Evolutionary conservation across 2,113 vertebrate genomes (phyloP).

Genomic region (Planiliza haematocheilus): DNA sequence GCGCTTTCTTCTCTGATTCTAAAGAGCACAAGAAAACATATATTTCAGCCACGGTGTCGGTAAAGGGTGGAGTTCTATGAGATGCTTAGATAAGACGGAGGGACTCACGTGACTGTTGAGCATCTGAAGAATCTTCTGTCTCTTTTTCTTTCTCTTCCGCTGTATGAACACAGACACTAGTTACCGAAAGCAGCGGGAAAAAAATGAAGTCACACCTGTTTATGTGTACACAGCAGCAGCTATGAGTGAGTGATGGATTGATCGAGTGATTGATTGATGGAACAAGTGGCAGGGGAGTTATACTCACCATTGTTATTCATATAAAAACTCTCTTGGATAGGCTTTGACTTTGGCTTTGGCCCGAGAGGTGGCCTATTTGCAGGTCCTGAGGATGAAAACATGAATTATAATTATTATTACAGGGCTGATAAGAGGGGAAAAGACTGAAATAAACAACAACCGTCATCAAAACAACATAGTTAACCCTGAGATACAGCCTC

Average conservation of each 20-base stretch:
- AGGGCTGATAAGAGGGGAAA: neutral
- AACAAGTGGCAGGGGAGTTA: neutral
- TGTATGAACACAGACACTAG: conserved; percentile 49
- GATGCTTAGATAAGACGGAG: neutral
- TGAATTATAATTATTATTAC: conserved; percentile 5
- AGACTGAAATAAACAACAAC: rapidly evolving
- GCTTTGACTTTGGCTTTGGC: neutral
- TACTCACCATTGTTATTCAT: conserved; percentile 67
- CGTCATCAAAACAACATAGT: neutral
- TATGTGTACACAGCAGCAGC: neutral
- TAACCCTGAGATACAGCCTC: no score
- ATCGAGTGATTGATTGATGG: neutral
- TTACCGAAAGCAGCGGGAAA: neutral
- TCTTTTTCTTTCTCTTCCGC: neutral
- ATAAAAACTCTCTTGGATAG: conserved; percentile 5
- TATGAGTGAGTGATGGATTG: neutral
- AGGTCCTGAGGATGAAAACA: neutral
- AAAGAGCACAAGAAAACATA: neutral
- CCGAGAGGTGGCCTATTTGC: neutral
- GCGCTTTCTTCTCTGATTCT: conserved; percentile 1
- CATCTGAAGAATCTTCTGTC: neutral
- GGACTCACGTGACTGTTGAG: conserved; percentile 14
- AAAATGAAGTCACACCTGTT: conserved; percentile 60
- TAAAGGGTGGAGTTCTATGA: neutral
- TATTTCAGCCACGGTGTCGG: no score